A percentile compares a stretch with the other conserved stretches of the same genome.
These are phyloP conservation scores for Diadema setosum DNA, from an alignment of 35 echinoderm and acorn worm genomes.

Conservation along the genomic window DNA sequence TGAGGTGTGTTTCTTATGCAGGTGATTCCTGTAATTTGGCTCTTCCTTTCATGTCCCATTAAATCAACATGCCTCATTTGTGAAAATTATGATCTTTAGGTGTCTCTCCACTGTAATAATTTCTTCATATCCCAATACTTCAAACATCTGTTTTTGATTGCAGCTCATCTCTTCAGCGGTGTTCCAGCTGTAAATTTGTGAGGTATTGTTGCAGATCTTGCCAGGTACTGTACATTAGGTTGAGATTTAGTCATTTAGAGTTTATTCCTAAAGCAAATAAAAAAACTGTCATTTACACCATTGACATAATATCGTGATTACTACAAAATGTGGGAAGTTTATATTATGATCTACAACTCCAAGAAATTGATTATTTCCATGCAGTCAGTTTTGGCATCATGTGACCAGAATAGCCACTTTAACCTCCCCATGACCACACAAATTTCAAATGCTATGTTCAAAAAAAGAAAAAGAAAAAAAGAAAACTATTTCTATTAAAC, in stretches of 20 bases:
- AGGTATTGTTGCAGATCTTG: not conserved
- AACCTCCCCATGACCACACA: too few relatives aligned
- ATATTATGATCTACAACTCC: not conserved
- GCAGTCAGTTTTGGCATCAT: not conserved
- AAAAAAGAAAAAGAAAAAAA: not conserved
- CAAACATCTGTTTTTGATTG: not conserved
- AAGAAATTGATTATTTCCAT: not conserved
- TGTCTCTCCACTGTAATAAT: not conserved
- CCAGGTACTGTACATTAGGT: not conserved
- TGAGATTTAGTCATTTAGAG: not conserved
- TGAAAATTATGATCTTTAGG: not conserved
- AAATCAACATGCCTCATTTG: not conserved
- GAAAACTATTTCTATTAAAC: not conserved
- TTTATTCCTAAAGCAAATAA: not conserved
- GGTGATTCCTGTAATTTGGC: not conserved
- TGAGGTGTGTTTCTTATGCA: not conserved
- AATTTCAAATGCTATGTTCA: not conserved
- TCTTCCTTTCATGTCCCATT: not conserved
- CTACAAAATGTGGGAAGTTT: too few relatives aligned
- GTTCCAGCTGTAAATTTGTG: not conserved
- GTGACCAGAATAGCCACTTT: not conserved
- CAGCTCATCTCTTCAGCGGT: not conserved
- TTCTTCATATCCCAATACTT: not conserved
- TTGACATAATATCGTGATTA: too few relatives aligned
- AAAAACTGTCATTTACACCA: not conserved